Base-by-base conservation (phyloP, 1,140 invertebrate species). In the Hormaphis cornu region DNA sequence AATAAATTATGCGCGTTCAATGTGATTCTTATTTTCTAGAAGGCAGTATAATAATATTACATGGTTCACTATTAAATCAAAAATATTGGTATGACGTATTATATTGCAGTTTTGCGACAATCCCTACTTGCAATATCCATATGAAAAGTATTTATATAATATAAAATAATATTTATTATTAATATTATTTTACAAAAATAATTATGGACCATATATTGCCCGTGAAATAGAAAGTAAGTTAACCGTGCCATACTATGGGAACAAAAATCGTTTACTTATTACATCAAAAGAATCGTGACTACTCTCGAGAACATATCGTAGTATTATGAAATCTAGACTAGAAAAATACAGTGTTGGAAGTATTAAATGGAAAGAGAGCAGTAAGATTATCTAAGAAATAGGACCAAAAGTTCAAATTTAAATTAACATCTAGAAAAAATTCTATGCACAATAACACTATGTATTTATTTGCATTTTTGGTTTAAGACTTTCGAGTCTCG, bases 201-300 rank as follows among this genome's bases (percentile, higher is more conserved):
- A 35, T 35, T 24, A 50, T 33, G 61, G 44, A 66, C 40, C 35
- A 22, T 16, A 50, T 48, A 50, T 50, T 66, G 61, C 50, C 61
- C 42, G 7, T 66, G 4, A 24, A 66, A 66, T 66, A 66, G 61
- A 66, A 66, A 66, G 61, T 44, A 20, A 48, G 54, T 37, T 14
- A 37, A 37, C 44, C n/a, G 26, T 58, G 33, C 12, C 9, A 20
- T 50, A 33, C 44, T 35, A 66, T 63, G 28, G 28, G 61, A 66
- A 66, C 61, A 66, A 66, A 46, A 46, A 50, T 50, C 16, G 26
- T 66, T 66, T 50, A 66, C 59, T 48, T 48, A 66, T 66, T 48
- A 66, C 42, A 66, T 66, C 44, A 50, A 46, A 4, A n/a, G 18
- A 66, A 48, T 66, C 61, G 61, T 66, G 61, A 66, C 61, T 66